Evolutionary conservation across 92 coral and sea anemone genomes (phyloP).

Genomic region (Meandrina meandrites): DNA sequence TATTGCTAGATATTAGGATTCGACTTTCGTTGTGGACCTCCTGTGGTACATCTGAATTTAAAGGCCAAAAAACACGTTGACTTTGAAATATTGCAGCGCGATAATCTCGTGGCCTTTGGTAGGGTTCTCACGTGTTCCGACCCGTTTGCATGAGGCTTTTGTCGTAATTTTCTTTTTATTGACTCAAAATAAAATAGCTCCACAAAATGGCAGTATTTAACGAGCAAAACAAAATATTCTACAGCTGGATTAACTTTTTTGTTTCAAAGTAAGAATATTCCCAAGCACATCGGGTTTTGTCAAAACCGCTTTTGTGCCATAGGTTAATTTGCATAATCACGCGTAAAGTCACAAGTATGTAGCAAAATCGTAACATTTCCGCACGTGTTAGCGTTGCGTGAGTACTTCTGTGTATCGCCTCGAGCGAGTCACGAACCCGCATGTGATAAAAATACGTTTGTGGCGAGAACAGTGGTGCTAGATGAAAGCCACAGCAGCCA

Average conservation of each 20-base stretch:
- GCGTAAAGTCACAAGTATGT: background rate
- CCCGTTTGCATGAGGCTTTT: background rate
- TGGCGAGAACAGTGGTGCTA: background rate
- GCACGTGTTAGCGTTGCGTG: conserved; percentile 17
- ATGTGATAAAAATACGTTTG: too few species aligned
- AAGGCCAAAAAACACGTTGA: background rate
- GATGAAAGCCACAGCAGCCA: background rate
- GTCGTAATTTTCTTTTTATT: background rate
- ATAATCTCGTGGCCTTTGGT: background rate
- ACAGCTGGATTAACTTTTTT: background rate
- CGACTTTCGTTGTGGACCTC: background rate
- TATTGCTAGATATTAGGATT: too few species aligned
- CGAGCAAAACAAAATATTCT: background rate
- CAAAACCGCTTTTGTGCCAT: background rate
- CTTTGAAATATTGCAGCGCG: background rate
- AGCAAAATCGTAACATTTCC: background rate
- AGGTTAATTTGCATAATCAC: conserved; percentile 8
- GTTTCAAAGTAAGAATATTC: background rate
- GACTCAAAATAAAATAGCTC: background rate
- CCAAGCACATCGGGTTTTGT: background rate
- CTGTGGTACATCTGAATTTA: background rate
- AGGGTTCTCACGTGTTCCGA: background rate
- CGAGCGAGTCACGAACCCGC: conserved; percentile 5
- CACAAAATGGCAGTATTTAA: background rate
- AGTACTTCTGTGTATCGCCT: background rate